Base-by-base conservation (phyloP, 1,140 invertebrate genomes). In the Lasioglossum baleicum region DNA sequence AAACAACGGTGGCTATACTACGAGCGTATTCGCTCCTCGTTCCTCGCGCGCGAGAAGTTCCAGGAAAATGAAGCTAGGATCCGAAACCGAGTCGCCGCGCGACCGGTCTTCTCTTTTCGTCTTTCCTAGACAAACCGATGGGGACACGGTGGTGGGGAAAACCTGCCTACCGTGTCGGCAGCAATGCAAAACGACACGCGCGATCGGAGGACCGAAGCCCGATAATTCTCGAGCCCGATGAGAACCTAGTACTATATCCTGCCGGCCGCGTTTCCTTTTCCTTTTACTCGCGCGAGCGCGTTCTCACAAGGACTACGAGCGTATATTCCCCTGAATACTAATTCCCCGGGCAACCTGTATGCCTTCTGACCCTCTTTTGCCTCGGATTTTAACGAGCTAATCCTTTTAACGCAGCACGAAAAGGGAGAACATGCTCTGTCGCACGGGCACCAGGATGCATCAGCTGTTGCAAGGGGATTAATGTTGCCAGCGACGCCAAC, bases 131-230 rank as follows among this genome's bases (percentile, higher is more conserved):
- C 42, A 31, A 73, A 79, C 63, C 42, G 1, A 22, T 7, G 17
- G 15, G 51, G 20, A 8, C n/a, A 42, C 10, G 10, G 8, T 58
- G 31, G 65, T 60, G 69, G 64, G 20, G 22, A 66, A 64, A 82
- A 79, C 64, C 64, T 64, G 48, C 79, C 64, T 64, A 35, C 79
- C 56, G 66, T 26, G 67, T 65, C 70, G 60, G 20, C 42, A 48
- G 51, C 74, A 40, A 66, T 71, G 67, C 67, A 51, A 81, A 81
- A 81, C 60, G 74, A 81, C 66, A 65, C 35, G 56, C 31, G 66
- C 73, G 56, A 44, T 81, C 20, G 67, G 71, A 77, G 67, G 42
- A 77, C 42, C 40, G 51, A 61, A 66, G 40, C 8, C 60, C 60
- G 63, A 76, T 76, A 58, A 63, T 68, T 80, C 72, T 75, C 64